phyloP scores from a whole-genome alignment of 1,140 invertebrate genomes.

The Brachionus calyciflorus region DNA sequence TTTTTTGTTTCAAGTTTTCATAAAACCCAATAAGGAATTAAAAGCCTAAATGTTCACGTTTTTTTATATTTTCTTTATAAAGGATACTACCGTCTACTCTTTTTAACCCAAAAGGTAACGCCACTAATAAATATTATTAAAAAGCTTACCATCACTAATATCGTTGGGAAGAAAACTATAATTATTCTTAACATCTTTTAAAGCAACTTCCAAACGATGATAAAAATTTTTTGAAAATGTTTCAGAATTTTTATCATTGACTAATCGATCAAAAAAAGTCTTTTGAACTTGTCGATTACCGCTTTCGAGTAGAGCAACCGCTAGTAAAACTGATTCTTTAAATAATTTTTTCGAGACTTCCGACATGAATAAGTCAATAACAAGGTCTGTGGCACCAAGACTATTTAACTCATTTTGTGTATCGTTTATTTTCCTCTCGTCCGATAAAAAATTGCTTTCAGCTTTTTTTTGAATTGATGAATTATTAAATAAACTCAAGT shows the following conservation, averaged over 20 bases:
- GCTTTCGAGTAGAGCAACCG: constrained; percentile 92
- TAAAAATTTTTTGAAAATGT: constrained; percentile 81
- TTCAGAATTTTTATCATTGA: constrained; percentile 83
- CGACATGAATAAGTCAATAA: constrained; percentile 92
- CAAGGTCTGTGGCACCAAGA: constrained; percentile 89
- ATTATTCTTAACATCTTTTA: constrained; percentile 84
- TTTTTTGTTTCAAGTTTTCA: too few relatives aligned
- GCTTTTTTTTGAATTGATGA: background rate
- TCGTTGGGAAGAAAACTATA: background rate
- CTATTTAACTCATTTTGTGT: constrained; percentile 82
- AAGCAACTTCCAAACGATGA: constrained; percentile 89
- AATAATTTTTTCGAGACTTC: constrained; percentile 75
- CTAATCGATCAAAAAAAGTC: constrained; percentile 76
- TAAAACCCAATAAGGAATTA: too few relatives aligned
- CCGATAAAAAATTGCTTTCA: background rate
- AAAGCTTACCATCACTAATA: constrained; percentile 28
- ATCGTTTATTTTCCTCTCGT: background rate
- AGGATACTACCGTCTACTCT: too few relatives aligned
- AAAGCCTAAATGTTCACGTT: too few relatives aligned
- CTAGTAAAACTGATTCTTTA: constrained; percentile 87
- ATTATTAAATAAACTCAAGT: background rate
- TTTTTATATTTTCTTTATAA: too few relatives aligned
- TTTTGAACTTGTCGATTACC: constrained; percentile 91
- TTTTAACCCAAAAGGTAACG: too few relatives aligned
- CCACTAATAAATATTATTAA: background rate